Evolutionary conservation across 2,113 vertebrate genomes (phyloP).

Genomic region (Phaethornis superciliosus): DNA sequence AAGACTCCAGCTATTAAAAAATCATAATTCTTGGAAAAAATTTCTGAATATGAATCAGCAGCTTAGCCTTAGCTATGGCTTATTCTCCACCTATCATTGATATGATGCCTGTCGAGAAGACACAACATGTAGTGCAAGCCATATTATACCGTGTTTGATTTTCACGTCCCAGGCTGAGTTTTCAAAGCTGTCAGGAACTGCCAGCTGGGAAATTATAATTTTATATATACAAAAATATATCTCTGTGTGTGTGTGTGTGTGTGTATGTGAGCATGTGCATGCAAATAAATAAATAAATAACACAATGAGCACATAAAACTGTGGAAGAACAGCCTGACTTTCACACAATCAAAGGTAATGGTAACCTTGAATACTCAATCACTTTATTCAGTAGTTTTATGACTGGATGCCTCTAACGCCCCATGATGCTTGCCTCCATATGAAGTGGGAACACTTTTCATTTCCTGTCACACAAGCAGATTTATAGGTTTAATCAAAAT

Average conservation of each 20-base stretch:
- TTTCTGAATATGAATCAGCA: neutral
- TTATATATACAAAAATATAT: too few relatives aligned
- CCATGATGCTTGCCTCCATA: fast-evolving
- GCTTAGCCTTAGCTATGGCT: neutral
- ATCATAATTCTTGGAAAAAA: neutral
- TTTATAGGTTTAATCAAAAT: constrained; percentile 1
- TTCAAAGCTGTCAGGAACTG: neutral
- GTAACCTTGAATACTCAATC: neutral
- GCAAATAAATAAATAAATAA: neutral
- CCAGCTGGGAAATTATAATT: too few relatives aligned
- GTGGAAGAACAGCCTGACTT: neutral
- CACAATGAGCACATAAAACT: neutral
- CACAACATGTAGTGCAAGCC: fast-evolving
- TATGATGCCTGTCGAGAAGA: neutral
- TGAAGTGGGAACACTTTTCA: neutral
- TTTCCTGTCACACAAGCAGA: neutral
- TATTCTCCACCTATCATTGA: neutral
- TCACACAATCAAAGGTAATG: neutral
- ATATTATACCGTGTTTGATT: neutral
- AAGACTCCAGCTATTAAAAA: neutral
- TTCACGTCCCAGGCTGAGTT: neutral
- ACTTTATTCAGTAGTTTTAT: neutral
- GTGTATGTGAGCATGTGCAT: neutral
- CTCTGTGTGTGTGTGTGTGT: too few relatives aligned
- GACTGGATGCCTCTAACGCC: neutral